Percentiles rank a stretch among this genome's conserved stretches.
Evolutionary conservation across 1,140 invertebrate genomes (phyloP).

Genomic region (Campoletis sonorensis): DNA sequence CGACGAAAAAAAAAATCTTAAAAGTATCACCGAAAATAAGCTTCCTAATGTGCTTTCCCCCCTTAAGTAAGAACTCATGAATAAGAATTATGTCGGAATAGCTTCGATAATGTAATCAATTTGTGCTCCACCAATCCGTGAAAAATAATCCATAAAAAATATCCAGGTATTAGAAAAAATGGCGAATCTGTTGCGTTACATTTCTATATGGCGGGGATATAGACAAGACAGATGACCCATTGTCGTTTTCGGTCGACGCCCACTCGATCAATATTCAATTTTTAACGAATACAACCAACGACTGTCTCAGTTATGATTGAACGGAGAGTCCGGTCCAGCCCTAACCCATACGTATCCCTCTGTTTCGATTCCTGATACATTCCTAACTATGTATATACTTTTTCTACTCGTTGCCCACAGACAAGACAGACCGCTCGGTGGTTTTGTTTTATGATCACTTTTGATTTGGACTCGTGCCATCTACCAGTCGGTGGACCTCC

Average conservation of each 20-base stretch:
- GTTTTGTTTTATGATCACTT: constrained; percentile 38
- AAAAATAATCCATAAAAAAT: no score
- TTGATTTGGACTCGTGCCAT: constrained; percentile 34
- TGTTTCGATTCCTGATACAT: not conserved
- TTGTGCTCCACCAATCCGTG: no score
- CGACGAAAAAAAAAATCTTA: no score
- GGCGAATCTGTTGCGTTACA: not conserved
- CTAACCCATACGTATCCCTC: not conserved
- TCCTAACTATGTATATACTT: not conserved
- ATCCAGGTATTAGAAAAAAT: no score
- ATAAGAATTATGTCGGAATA: no score
- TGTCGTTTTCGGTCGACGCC: constrained; percentile 4
- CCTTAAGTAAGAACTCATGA: no score
- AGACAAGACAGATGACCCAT: not conserved
- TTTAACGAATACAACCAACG: constrained; percentile 2
- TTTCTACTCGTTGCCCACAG: not conserved
- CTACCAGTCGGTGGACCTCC: not conserved
- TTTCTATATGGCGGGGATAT: not conserved
- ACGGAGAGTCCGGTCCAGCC: constrained; percentile 11
- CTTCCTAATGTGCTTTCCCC: no score
- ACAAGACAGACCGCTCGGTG: not conserved
- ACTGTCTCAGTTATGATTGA: constrained; percentile 37
- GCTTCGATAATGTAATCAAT: no score
- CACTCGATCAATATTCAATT: constrained; percentile 31
- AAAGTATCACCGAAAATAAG: no score